Base-by-base conservation (phyloP, 2,797 vertebrate genomes). In the Hippopotamyrus pictus region DNA sequence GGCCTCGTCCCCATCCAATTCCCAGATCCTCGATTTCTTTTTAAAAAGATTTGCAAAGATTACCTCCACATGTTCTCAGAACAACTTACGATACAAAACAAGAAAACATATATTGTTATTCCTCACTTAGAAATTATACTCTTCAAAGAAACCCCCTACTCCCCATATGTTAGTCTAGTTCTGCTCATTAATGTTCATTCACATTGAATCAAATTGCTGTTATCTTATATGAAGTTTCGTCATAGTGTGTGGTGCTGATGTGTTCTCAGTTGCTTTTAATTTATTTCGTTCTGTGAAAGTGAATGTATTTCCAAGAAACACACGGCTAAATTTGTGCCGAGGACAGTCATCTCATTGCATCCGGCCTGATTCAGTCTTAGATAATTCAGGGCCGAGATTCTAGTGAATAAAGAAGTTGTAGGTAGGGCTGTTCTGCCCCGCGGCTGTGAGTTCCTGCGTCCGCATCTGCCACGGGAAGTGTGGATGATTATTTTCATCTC, bases 1-100 rank as follows among this genome's bases (percentile, higher is more conserved):
- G 91, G 22, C 83, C 90, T 76, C 84, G 19, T 1, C 73, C 53
- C 89, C 5, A 19, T 59, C 54, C 82, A 41, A 88, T 86, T 54
- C 54, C 91, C 89, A 88, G 65, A 73, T 76, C 69, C n/a, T n/a
- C 89, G 88, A 88, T 59, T 82, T 88, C 88, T 91, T 93, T 62
- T 91, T 87, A 84, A 84, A 90, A 90, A 94, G 92, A 95, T 94
- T 94, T 89, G 53, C 89, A 57, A 44, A 89, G 87, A 90, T 89
- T 90, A 86, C 37, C 86, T 89, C 90, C 88, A 90, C 51, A 89
- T 90, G 90, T 89, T 88, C 53, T 87, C 41, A 12, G 44, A 85
- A 29, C n/a, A 41, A 73, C 8, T 12, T 69, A 51, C n/a, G 12
- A 84, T 62, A 69, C 62, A 89, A 82, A 88, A 89, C 46, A 41